phyloP scores from a whole-genome alignment of 2,113 vertebrate genomes.

The Gnathonemus longibarbis region DNA sequence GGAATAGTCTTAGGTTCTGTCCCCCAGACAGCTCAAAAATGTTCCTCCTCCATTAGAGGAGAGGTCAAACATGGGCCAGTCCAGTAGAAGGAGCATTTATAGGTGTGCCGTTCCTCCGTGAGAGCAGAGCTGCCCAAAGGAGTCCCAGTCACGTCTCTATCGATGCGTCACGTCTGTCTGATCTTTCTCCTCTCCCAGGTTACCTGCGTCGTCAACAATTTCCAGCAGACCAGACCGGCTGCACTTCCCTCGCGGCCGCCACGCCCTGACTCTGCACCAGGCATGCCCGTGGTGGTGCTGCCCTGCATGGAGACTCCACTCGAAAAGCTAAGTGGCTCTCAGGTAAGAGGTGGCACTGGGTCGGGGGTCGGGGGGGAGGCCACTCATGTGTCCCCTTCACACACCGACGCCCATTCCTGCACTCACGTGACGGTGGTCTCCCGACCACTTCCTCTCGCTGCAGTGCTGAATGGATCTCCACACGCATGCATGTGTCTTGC shows the following conservation, averaged over 20 bases:
- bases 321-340: conserved; percentile 85
- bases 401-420: background rate
- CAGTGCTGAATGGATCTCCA: background rate
- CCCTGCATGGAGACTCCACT: conserved; percentile 75
- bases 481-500: background rate
- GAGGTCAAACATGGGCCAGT: background rate
- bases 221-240: conserved; percentile 46
- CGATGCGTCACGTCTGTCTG: background rate
- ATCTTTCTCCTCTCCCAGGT: conserved; percentile 46
- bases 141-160: background rate
- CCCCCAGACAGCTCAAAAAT: background rate
- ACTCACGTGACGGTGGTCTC: background rate
- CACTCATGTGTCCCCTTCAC: background rate
- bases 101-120: background rate
- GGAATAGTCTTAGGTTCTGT: background rate
- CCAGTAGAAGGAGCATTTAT: background rate
- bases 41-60: background rate
- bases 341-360: conserved; percentile 70
- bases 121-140: background rate
- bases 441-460: background rate
- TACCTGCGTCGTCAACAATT: conserved; percentile 67
- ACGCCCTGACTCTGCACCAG: conserved; percentile 50
- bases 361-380: background rate
- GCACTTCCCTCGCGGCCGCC: conserved; percentile 26
- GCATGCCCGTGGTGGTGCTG: conserved; percentile 60